Evolutionary conservation across 1,140 invertebrate species (phyloP), one percentile per base, ranked within the genome.

Genomic region (Xylocopa sonorina): DNA sequence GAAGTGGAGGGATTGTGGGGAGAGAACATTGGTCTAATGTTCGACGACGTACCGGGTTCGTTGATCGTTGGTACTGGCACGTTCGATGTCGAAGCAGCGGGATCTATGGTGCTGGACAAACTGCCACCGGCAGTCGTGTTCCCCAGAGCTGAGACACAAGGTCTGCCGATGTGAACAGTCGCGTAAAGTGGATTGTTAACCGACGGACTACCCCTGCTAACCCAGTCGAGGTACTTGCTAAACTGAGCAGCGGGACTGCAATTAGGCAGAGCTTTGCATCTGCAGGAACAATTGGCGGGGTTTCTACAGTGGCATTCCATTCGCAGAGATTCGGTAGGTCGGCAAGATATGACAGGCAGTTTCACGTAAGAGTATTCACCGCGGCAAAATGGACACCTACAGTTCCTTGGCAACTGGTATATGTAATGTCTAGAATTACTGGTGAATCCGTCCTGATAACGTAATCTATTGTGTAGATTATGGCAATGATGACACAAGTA

Each of bases 181-280:
- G 90, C 88, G 66, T 92, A 91, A 6, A 92, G 24, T 7, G 91
- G 90, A 82, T 91, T 91, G 71, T 90, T 91, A 58, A 91, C 90
- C 2, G 90, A 80, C 21, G 86, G 60, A 24, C 85, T 69, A 62
- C 75, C 38, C 60, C 89, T 64, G 75, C 83, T 85, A 78, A 72
- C 90, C 90, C 55, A 91, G 84, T 77, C 91, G 57, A 87, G n/a
- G 1, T 87, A 83, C 63, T 79, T 80, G 10, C 89, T 91, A 43
- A 92, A 85, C 27, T 92, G 90, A 32, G 90, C 91, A 0, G 90
- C 83, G 24, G 90, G 85, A 75, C 89, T 91, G 10, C 88, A 89
- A 50, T 71, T 83, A 0, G 89, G 74, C 10, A 90, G 48, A 18
- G 69, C 76, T 78, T 85, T 88, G 43, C 41, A 63, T 68, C 90